Evolutionary conservation across 2,797 vertebrate genomes (phyloP).

Genomic region (Hybognathus amarus): DNA sequence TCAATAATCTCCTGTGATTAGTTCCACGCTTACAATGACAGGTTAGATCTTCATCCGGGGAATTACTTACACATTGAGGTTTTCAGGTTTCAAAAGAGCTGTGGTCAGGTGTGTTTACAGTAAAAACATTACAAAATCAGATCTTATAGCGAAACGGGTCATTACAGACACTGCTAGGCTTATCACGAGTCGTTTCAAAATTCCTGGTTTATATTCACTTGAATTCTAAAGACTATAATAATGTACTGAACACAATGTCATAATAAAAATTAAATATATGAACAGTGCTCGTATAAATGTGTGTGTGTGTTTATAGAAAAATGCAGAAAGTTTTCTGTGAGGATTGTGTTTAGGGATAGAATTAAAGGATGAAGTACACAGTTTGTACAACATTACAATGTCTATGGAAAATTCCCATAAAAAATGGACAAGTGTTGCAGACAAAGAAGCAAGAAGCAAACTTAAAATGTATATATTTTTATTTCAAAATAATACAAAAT

Average conservation of each 20-base stretch:
- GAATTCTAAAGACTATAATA: neutral
- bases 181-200: neutral
- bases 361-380: too few relatives aligned
- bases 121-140: neutral
- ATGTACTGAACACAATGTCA: neutral
- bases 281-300: too few relatives aligned
- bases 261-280: neutral
- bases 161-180: neutral
- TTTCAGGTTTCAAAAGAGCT: neutral
- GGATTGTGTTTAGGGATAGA: too few relatives aligned
- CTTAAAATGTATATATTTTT: constrained; percentile 68
- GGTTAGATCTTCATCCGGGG: too few relatives aligned
- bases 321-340: too few relatives aligned
- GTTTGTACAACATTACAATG: too few relatives aligned
- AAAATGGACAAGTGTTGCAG: neutral
- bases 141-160: neutral
- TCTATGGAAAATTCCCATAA: too few relatives aligned
- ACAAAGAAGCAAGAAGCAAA: constrained; percentile 13
- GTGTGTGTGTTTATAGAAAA: too few relatives aligned
- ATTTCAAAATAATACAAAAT: constrained; percentile 64
- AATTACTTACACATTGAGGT: neutral
- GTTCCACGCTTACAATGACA: neutral
- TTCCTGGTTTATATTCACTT: neutral
- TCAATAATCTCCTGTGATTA: constrained; percentile 13
- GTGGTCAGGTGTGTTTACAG: neutral